Evolutionary conservation across 2,113 vertebrate genomes (phyloP), one percentile per base, ranked within the genome.

Genomic region (Oncorhynchus mykiss): DNA sequence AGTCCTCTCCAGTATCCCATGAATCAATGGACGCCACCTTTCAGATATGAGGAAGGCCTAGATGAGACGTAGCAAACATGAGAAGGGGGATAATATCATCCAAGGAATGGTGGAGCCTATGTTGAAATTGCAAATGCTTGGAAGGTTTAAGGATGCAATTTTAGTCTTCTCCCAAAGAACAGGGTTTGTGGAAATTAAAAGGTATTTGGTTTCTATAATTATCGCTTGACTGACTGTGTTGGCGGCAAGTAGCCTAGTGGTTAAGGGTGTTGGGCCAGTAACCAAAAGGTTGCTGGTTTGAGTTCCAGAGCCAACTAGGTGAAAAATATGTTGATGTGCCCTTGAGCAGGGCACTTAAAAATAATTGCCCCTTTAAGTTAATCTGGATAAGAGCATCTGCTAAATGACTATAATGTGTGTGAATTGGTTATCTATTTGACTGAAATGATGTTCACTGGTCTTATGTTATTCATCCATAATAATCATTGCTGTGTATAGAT

Each of bases 1-100:
- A 57, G 51, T 74, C 75, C 54, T 75, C 60, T 12, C 64, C 75
- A 67, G 64, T 73, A 48, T 74, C 67, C 78, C 16, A 74, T 54
- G 70, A 71, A 80, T 76, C 48, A 70, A 60, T 45, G 54, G 34
- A 20, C 49, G 22, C 14, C 5, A 64, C 72, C 48, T 72, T 49
- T 70, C 7, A 75, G 18, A 77, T 54, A 34, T 65, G 2, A 34
- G 25, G 48, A 45, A 11, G 13, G 16, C 39, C 39, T 29, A 14
- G 57, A 73, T 31, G n/a, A 73, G 6, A 48, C 6, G 34, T 22
- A 49, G 16, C 12, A 70, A 70, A 45, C 3, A 18, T 54, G 4
- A 54, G 18, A 22, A 8, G n/a, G 59, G 20, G 13, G 18, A 57
- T 57, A 13, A 8, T 62, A 62, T 62, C 59, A 62, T n/a, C 59